Base-by-base conservation (phyloP, 2,797 vertebrate genomes). In the Hypotaenidia okinawae region DNA sequence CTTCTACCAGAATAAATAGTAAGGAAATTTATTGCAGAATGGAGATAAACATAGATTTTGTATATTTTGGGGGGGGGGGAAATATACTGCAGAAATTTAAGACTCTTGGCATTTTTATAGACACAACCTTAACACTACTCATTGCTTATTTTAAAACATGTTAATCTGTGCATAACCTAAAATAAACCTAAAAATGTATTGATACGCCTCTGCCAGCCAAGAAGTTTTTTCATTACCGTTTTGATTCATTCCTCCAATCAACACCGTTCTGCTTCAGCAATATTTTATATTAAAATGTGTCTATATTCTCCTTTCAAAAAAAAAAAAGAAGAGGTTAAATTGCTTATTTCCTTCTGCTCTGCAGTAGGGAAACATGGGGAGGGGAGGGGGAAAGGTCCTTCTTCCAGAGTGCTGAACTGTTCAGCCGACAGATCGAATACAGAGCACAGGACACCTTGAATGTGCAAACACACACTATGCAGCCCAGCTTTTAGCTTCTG, bases 21-120 rank as follows among this genome's bases (percentile, higher is more conserved):
- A 0, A 89, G 43, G 30, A 93, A 84, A 94, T 92, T 94, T 88
- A 92, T 87, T 84, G 62, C 66, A 82, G 47, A 90, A 85, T 27
- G 11, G 73, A 87, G 92, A 83, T 91, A 95, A 95, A 91, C 94
- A 96, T 16, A 62, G 57, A 30, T 90, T 82, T 77, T 91, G 63
- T 90, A 54, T 90, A 75, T 83, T 92, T 92, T 85, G 83, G 19
- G 52, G 43, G 41, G 24, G 12, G 7, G 7, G 51, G 94, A 84
- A 89, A 51, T 27, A 61, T 89, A 54, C 37, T 63, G 58, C 37
- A 89, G 62, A 92, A 94, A 75, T 87, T 85, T 93, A 58, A 87
- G 72, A 94, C 94, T 83, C 90, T 78, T 86, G 59, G 16, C 81
- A 93, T 94, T 94, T 95, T 94, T 85, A 72, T 59, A 94, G 91